Percentiles rank a stretch among this genome's conserved stretches.
Evolutionary conservation across 1,140 invertebrate species (phyloP).

Genomic region (Euwallacea similis): DNA sequence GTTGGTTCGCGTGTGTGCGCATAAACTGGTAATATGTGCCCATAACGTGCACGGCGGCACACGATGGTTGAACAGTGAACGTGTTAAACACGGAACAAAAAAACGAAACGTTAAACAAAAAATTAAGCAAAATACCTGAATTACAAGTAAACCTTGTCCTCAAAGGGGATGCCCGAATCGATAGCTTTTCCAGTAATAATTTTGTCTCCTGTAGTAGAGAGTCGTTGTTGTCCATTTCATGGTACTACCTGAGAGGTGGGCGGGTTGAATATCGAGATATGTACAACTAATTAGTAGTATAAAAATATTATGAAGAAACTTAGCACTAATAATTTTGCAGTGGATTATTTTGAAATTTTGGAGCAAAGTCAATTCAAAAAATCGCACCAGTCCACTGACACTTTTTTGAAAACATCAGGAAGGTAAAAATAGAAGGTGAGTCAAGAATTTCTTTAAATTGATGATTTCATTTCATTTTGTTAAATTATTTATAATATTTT

Average conservation of each 20-base stretch:
- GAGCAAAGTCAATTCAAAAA: background rate
- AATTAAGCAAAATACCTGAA: slow-evolving; percentile 22
- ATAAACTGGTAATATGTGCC: too few relatives aligned
- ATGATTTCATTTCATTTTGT: too few relatives aligned
- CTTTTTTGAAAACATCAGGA: background rate
- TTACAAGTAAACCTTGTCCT: slow-evolving; percentile 15
- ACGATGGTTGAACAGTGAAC: too few relatives aligned
- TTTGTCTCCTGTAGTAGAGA: slow-evolving; percentile 3
- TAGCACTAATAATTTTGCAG: slow-evolving; percentile 29
- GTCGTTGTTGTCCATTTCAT: slow-evolving; percentile 23
- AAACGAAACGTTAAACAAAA: too few relatives aligned
- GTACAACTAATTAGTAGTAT: slow-evolving; percentile 1
- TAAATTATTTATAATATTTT: too few relatives aligned
- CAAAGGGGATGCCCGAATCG: slow-evolving; percentile 6
- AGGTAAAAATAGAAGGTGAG: background rate
- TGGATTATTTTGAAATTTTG: slow-evolving; percentile 19
- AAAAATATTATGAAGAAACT: slow-evolving; percentile 6
- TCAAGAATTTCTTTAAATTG: too few relatives aligned
- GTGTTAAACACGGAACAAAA: too few relatives aligned
- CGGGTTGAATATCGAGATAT: background rate
- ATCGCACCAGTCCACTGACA: background rate
- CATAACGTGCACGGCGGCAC: too few relatives aligned
- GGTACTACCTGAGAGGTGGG: background rate
- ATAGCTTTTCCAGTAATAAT: slow-evolving; percentile 4
- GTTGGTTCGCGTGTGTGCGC: too few relatives aligned